Evolutionary conservation across 2,888 invertebrate genomes (phyloP), one percentile per base, ranked within the genome.

Genomic region (Epinotia nisella): DNA sequence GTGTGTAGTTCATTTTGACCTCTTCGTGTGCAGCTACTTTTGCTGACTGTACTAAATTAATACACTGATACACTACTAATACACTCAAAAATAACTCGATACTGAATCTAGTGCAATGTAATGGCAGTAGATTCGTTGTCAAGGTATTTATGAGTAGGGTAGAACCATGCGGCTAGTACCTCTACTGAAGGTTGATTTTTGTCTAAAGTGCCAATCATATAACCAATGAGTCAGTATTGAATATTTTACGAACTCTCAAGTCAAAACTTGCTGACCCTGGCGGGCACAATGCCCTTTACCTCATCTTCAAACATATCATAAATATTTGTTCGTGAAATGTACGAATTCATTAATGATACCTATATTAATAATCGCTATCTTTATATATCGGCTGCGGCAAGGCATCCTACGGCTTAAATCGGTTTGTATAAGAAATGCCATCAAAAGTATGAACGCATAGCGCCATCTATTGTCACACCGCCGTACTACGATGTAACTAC

Each of bases 391-490:
- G 3, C 35, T 9, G 35, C 41, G 15, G 11, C 4, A 1, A 45
- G 15, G 11, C 4, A 1, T 15, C 45, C 45, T 11, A 53, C 53
- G 19, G 10, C 9, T 2, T 17, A 19, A 5, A 53, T 19, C 19
- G 53, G 7, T 53, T n/a, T n/a, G 15, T 1, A n/a, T 15, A n/a
- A n/a, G 15, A 59, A 21, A 11, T 5, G 45, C 1, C 17, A 5
- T 24, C 39, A 35, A 45, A 17, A 45, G 62, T 62, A 45, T 58
- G n/a, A 35, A 21, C 17, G 39, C 15, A 35, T 75, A 86, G 79
- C 87, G 89, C 89, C 90, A 89, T 90, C 90, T 90, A 67, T 83
- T 64, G 21, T 3, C 17, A 70, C 17, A 15, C 29, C 2, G 11
- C 39, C 17, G 21, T 61, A 75, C 21, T 59, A 49, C n/a, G 21